Evolutionary conservation across 1,140 invertebrate species (phyloP), one percentile per base, ranked within the genome.

Genomic region (Pachyrhynchus sulphureomaculatus): DNA sequence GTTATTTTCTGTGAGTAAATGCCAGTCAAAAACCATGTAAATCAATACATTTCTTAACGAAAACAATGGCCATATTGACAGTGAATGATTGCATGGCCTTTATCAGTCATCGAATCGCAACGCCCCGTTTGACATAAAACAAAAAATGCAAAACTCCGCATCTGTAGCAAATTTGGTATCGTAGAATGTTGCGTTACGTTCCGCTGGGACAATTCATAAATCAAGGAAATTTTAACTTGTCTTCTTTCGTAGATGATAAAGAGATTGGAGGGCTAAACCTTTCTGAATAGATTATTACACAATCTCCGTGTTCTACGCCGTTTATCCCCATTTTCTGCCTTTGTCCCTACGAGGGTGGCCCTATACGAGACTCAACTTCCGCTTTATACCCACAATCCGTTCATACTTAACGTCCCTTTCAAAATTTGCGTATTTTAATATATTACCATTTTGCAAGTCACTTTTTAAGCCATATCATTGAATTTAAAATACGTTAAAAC

Each of bases 231-330:
- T 60, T 60, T 42, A 13, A 18, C 57, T 51, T 60, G 57, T 51
- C 57, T 49, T 32, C 57, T 60, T 47, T 44, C 57, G 45, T 33
- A 21, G 33, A 60, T 47, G 45, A 60, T 51, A 60, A 60, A 60
- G 47, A 60, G 57, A 60, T 60, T 41, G 45, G 47, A 60, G 57
- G 39, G 55, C 32, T 57, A 57, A 57, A 42, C 48, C 51, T 49
- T 51, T 47, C 47, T 33, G 42, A 47, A 60, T 60, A 51, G 45
- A 60, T 60, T 60, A 51, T 60, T 51, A 41, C 47, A 36, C 41
- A 48, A 60, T 60, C 39, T 52, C 1, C 21, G 34, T 51, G 37
- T 41, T 29, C 13, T 54, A 34, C 24, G 15, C 37, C 18, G 36
- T 42, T 56, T 44, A 44, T 44, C 34, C 53, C 15, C 53, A 24